Evolutionary conservation across 2,113 vertebrate species (phyloP).

Genomic region (Brienomyrus longianalis): DNA sequence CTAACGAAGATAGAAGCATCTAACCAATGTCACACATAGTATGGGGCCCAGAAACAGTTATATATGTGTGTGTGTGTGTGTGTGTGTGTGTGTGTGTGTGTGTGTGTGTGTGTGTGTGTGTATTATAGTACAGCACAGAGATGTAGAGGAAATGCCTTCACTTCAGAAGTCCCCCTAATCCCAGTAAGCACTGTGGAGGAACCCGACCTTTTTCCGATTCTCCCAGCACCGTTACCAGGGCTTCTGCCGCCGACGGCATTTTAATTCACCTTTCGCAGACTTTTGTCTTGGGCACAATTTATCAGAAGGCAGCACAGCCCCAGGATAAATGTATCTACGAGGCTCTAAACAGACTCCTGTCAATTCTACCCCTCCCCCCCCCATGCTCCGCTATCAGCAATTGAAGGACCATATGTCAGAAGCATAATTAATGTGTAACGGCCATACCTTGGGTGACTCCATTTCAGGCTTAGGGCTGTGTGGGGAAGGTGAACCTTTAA

Average conservation of each 20-base stretch:
- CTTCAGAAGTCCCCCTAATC: neutral
- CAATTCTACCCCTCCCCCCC: neutral
- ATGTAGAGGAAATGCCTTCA: neutral
- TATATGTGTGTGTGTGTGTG: too few species aligned
- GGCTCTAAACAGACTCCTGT: neutral
- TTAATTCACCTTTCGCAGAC: constrained; percentile 6
- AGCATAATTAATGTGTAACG: constrained; percentile 6
- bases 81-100: too few species aligned
- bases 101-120: too few species aligned
- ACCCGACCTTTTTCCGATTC: neutral
- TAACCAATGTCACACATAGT: neutral
- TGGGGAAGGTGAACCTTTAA: constrained; percentile 53
- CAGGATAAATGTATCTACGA: neutral
- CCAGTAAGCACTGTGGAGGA: neutral
- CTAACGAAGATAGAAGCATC: neutral
- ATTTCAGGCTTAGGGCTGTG: constrained; percentile 50
- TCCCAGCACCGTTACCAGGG: neutral
- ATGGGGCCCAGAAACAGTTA: neutral
- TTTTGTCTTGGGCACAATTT: constrained; percentile 13
- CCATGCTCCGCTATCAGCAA: neutral
- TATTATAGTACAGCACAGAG: too few species aligned
- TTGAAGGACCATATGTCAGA: constrained; percentile 2
- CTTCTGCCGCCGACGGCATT: neutral
- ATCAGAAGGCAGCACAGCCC: neutral
- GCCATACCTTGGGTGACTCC: constrained; percentile 59